These are phyloP conservation scores for Montipora efflorescens DNA, from an alignment of 64 coral and sea anemone species.

Conservation along the genomic window DNA sequence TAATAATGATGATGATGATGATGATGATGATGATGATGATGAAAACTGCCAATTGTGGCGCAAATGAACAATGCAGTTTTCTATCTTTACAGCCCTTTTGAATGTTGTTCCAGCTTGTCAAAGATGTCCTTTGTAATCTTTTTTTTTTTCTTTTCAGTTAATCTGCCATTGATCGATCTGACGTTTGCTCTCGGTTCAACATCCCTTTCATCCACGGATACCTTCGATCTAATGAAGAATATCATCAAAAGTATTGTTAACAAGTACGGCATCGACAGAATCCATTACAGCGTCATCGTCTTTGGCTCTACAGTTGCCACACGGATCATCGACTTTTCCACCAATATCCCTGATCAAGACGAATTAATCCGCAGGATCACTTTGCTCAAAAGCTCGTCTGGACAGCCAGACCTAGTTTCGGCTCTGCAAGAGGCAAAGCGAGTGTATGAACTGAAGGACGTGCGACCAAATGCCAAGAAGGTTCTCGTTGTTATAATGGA, in stretches of 20 bases:
- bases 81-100: too few species aligned
- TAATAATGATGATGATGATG: too few species aligned
- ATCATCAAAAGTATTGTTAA: background rate
- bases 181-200: conserved; percentile 43
- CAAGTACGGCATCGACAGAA: conserved; percentile 37
- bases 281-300: conserved; percentile 62
- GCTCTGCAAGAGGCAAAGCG: conserved; percentile 20
- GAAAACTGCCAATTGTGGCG: too few species aligned
- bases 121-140: background rate
- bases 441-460: background rate
- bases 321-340: conserved; percentile 22
- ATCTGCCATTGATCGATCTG: conserved; percentile 65
- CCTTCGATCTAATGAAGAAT: conserved; percentile 44
- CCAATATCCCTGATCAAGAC: conserved; percentile 5
- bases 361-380: background rate
- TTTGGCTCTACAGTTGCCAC: conserved; percentile 35
- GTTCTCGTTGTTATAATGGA: conserved; percentile 62
- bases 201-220: background rate
- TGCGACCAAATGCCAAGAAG: conserved; percentile 53
- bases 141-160: conserved; percentile 17
- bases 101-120: too few species aligned
- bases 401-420: conserved; percentile 3
- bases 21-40: too few species aligned
- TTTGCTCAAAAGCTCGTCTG: background rate
- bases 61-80: too few species aligned